Evolutionary conservation across 2,888 invertebrate species (phyloP).

Genomic region (Ischnus inquisitorius): DNA sequence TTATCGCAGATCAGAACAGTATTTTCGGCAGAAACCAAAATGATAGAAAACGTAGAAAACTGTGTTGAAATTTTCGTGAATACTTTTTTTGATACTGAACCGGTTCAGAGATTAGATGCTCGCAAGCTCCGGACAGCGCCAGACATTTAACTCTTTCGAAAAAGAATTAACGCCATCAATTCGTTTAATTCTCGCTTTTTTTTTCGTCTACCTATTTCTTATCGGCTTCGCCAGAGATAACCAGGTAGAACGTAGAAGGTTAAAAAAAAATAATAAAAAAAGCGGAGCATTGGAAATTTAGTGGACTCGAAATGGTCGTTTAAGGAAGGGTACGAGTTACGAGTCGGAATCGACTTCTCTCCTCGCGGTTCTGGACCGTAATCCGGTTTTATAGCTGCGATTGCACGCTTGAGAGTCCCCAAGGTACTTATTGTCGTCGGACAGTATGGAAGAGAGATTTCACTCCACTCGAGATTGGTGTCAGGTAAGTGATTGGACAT

Average conservation of each 20-base stretch:
- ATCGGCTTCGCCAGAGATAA: neutral
- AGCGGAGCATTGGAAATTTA: conserved; percentile 25
- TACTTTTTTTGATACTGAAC: too few relatives aligned
- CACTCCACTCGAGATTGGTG: conserved; percentile 43
- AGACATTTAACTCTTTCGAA: too few relatives aligned
- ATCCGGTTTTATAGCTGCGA: conserved; percentile 59
- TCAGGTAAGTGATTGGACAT: conserved; percentile 50
- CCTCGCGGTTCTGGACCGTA: conserved; percentile 43
- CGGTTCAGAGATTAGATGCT: too few relatives aligned
- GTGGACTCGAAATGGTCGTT: conserved; percentile 53
- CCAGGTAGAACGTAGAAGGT: neutral
- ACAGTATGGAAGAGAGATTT: conserved; percentile 11
- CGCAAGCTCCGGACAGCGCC: too few relatives aligned
- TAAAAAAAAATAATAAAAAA: neutral
- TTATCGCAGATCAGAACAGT: too few relatives aligned
- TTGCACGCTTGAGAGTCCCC: conserved; percentile 37
- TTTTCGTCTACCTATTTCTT: neutral
- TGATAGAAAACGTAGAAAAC: too few relatives aligned
- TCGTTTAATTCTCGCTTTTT: neutral
- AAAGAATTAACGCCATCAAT: neutral
- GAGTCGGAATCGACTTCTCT: conserved; percentile 38
- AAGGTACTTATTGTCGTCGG: conserved; percentile 36
- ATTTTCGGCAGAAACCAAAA: too few relatives aligned
- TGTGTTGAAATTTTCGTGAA: too few relatives aligned
- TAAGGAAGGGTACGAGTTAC: conserved; percentile 55